Evolutionary conservation across 2,797 vertebrate genomes (phyloP).

Genomic region (Geotrypetes seraphini): DNA sequence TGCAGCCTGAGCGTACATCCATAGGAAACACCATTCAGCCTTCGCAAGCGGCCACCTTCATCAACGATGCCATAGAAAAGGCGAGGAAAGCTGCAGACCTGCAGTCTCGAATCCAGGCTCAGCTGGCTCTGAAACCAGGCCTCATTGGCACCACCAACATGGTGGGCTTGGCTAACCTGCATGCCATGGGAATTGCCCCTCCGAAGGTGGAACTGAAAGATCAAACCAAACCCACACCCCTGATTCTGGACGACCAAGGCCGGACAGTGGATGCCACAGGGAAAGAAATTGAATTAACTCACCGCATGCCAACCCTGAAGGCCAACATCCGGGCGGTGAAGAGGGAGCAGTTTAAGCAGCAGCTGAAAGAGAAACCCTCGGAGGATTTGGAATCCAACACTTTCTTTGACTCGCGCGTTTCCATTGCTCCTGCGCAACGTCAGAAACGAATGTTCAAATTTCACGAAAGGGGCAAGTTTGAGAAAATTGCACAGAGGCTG

Average conservation of each 20-base stretch:
- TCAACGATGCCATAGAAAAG: slow-evolving; percentile 97
- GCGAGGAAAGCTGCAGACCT: slow-evolving; percentile 90
- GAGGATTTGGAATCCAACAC: slow-evolving; percentile 93
- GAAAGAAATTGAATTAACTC: slow-evolving; percentile 90
- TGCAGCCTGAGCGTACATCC: slow-evolving; percentile 48
- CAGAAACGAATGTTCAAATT: slow-evolving; percentile 81
- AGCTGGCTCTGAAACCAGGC: slow-evolving; percentile 79
- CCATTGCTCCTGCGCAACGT: slow-evolving; percentile 67
- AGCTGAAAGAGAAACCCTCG: slow-evolving; percentile 88
- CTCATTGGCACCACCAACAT: slow-evolving; percentile 79
- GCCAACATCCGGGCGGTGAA: slow-evolving; percentile 94
- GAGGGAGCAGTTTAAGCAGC: slow-evolving; percentile 92
- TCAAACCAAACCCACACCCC: slow-evolving; percentile 84
- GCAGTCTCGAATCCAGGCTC: slow-evolving; percentile 90
- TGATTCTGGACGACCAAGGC: slow-evolving; percentile 90
- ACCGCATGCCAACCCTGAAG: slow-evolving; percentile 94
- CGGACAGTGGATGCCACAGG: slow-evolving; percentile 88
- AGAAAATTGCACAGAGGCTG: slow-evolving; percentile 94
- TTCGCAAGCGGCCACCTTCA: slow-evolving; percentile 90
- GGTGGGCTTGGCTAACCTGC: slow-evolving; percentile 82
- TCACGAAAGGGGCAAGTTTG: slow-evolving; percentile 92
- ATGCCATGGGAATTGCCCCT: slow-evolving; percentile 93
- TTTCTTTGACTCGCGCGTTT: slow-evolving; percentile 83
- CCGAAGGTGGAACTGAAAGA: slow-evolving; percentile 93
- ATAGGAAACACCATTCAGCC: slow-evolving; percentile 80